Evolutionary conservation across 92 coral and sea anemone species (phyloP).

Genomic region (Micromussa lordhowensis): DNA sequence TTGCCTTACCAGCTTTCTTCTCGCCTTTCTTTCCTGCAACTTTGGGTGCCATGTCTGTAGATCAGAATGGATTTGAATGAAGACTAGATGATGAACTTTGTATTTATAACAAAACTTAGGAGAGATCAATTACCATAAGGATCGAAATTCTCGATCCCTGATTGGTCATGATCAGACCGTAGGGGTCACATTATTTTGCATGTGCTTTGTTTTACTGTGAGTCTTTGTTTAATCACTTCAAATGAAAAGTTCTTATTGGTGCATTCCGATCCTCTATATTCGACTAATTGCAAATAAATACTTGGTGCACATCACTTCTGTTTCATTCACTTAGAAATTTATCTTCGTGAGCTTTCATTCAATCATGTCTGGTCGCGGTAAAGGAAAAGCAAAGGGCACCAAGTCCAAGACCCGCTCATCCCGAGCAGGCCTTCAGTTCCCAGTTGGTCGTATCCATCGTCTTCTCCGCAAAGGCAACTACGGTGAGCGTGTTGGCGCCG

Average conservation of each 20-base stretch:
- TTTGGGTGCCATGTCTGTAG: constrained; percentile 32
- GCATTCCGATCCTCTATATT: too few species aligned
- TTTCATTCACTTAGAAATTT: too few species aligned
- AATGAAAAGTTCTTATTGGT: too few species aligned
- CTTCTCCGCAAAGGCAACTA: constrained; percentile 26
- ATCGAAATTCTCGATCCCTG: constrained; percentile 49
- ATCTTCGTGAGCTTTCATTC: too few species aligned
- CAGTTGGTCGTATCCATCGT: constrained; percentile 75
- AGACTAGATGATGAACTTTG: not conserved
- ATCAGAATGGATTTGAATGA: not conserved
- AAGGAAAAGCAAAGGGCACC: constrained; percentile 69
- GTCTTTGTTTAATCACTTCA: too few species aligned
- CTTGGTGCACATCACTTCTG: too few species aligned
- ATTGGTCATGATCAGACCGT: not conserved
- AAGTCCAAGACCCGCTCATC: constrained; percentile 88
- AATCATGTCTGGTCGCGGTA: too few species aligned
- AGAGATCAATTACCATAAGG: constrained; percentile 65
- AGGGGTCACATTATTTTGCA: too few species aligned
- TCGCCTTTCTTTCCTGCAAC: constrained; percentile 53
- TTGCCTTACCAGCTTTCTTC: constrained; percentile 52
- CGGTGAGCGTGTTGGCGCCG: constrained; percentile 72
- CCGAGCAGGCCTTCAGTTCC: constrained; percentile 77
- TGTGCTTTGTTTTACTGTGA: too few species aligned
- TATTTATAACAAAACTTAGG: constrained; percentile 49
- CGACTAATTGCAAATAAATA: too few species aligned